Evolutionary conservation across 35 echinoderm and acorn worm genomes (phyloP).

Genomic region (Stichopus chloronotus): DNA sequence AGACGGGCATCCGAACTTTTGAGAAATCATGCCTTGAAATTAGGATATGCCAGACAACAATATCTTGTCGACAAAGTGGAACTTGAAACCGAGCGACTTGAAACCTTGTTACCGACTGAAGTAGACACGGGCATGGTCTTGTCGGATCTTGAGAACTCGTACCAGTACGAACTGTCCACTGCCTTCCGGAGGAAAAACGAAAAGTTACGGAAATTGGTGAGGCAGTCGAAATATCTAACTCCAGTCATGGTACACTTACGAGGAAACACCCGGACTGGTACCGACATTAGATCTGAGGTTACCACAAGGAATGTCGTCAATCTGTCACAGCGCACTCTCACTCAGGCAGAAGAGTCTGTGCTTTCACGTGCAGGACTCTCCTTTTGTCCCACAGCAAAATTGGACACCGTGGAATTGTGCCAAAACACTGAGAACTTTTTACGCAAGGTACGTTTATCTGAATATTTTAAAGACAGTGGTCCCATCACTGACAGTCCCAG

Average conservation of each 20-base stretch:
- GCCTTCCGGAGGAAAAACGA: conserved; percentile 9
- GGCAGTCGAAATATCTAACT: conserved; percentile 9
- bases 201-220: conserved; percentile 21
- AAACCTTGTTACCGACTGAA: not conserved
- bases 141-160: conserved; percentile 6
- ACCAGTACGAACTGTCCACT: conserved; percentile 8
- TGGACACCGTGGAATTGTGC: no score
- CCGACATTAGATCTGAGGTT: no score
- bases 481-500: no score
- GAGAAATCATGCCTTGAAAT: not conserved
- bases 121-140: not conserved
- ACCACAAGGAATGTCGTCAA: no score
- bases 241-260: not conserved
- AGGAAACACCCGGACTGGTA: no score
- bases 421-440: no score
- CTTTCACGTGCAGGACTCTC: no score
- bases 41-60: conserved; percentile 13
- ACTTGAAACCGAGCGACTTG: not conserved
- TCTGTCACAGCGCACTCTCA: no score
- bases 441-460: no score
- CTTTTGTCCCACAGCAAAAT: no score
- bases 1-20: not conserved
- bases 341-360: no score
- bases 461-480: no score
- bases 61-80: not conserved